Evolutionary conservation across 2,113 vertebrate species (phyloP).

Genomic region (Hippopotamus amphibius): DNA sequence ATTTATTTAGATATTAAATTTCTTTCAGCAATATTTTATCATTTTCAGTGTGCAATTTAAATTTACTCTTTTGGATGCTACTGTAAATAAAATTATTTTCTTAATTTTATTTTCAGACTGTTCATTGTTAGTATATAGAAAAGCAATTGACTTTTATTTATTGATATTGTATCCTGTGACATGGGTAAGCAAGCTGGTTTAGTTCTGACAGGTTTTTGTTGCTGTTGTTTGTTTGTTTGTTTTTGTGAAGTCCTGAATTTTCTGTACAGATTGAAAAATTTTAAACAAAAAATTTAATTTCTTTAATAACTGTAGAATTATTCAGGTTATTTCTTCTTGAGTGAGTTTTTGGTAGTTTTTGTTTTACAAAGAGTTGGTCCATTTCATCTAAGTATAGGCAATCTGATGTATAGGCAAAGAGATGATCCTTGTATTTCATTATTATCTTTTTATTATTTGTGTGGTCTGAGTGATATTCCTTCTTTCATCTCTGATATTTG

Average conservation of each 20-base stretch:
- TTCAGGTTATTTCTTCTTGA: not conserved
- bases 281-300: not conserved
- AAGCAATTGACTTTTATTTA: not conserved
- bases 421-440: not conserved
- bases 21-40: not conserved
- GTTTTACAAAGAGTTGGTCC: not conserved
- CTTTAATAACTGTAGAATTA: not conserved
- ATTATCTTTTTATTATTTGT: not conserved
- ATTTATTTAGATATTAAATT: not conserved
- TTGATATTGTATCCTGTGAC: not conserved
- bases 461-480: not conserved
- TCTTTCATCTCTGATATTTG: not conserved
- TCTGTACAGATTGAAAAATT: not conserved
- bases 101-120: not conserved
- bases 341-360: not conserved
- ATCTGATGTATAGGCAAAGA: no score
- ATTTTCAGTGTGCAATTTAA: not conserved
- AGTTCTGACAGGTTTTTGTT: not conserved
- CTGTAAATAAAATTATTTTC: not conserved
- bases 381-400: not conserved
- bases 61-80: not conserved
- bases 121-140: not conserved
- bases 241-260: not conserved
- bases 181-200: not conserved
- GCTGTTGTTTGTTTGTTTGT: no score